Conservation (phyloP, 2,113 vertebrate species). For the Athene cunicularia region DNA sequence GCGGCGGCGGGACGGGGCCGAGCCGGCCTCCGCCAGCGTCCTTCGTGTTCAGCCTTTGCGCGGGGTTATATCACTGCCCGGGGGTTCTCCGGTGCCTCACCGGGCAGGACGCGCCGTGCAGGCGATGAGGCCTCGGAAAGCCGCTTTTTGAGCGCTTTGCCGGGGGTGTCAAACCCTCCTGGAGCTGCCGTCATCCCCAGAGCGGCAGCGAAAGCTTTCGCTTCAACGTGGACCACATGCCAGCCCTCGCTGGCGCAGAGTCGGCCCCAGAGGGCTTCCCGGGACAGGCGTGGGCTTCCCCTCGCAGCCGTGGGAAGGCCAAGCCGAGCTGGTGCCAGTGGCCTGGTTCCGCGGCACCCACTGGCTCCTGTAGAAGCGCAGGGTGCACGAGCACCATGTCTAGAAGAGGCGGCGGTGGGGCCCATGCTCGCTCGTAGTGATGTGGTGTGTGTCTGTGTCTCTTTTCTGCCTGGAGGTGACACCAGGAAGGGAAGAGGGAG, state of each 20-base stretch:
- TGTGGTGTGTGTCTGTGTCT: not conserved
- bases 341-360: too few species aligned
- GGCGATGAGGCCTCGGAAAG: too few species aligned
- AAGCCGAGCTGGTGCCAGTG: rapidly evolving
- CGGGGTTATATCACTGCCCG: too few species aligned
- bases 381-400: rapidly evolving
- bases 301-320: too few species aligned
- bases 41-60: not conserved
- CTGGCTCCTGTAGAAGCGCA: rapidly evolving
- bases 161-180: rapidly evolving
- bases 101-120: not conserved
- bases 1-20: not conserved
- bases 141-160: not conserved
- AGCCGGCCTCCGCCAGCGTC: not conserved
- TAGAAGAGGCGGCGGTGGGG: not conserved
- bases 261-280: not conserved
- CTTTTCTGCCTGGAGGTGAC: not conserved
- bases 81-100: not conserved
- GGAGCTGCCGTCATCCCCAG: not conserved
- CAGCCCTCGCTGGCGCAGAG: rapidly evolving
- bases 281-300: rapidly evolving
- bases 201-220: not conserved
- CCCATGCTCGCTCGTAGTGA: not conserved
- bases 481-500: not conserved
- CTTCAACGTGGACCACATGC: not conserved